Evolutionary conservation across 2,113 vertebrate species (phyloP).

Genomic region (Myiozetetes cayanensis): DNA sequence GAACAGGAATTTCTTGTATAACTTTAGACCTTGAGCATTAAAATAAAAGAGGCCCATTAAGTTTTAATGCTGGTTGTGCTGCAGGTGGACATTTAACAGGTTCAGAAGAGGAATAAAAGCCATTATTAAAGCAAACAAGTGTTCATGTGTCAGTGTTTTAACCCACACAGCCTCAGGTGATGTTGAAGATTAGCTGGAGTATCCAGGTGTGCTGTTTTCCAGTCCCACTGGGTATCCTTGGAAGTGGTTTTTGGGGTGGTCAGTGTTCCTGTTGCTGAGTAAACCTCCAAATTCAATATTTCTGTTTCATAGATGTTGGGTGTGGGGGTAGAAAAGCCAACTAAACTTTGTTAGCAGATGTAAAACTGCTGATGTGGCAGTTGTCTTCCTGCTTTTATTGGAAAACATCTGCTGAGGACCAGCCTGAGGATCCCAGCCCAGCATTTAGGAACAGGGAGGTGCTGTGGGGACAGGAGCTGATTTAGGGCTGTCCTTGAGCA

Average conservation of each 20-base stretch:
- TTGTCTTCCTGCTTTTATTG: not conserved
- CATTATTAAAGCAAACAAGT: not conserved
- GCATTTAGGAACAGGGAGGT: not conserved
- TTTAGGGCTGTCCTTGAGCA: not conserved
- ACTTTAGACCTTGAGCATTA: not conserved
- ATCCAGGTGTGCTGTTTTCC: not conserved
- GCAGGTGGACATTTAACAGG: not conserved
- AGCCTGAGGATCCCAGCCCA: not conserved
- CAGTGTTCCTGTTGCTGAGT: not conserved
- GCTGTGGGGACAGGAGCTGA: not conserved
- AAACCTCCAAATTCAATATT: not conserved
- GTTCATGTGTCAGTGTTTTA: not conserved
- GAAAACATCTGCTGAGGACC: not conserved
- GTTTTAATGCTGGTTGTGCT: not conserved
- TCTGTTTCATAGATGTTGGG: not conserved
- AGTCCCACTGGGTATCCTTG: not conserved
- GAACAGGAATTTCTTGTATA: not conserved
- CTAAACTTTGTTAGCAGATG: not conserved
- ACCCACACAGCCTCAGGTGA: not conserved
- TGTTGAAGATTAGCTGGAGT: not conserved
- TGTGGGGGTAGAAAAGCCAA: rapidly evolving
- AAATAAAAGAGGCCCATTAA: not conserved
- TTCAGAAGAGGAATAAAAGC: not conserved
- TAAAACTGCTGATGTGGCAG: not conserved
- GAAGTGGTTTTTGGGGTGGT: no score